Evolutionary conservation across 2,888 invertebrate genomes (phyloP), one percentile per base, ranked within the genome.

Genomic region (Diplazon laetatorius): DNA sequence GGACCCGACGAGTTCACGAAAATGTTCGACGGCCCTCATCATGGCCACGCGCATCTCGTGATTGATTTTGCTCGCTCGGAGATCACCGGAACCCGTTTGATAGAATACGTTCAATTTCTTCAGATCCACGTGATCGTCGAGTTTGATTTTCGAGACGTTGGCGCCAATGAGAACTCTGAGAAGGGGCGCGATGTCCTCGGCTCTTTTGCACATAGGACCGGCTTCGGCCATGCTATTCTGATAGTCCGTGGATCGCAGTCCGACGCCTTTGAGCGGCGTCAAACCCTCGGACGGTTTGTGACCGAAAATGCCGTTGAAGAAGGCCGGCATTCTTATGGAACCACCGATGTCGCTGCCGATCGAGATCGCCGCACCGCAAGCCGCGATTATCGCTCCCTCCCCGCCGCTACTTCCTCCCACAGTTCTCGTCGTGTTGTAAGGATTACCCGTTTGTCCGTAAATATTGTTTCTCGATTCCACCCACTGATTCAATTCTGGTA

Each of bases 261-360:
- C 94, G 81, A 92, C 87, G 25, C 94, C 95, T 79, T 91, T 92
- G 62, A 93, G 90, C 1, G 93, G 92, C 9, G 94, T 95, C 18
- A 97, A 92, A 93, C 85, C 93, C 91, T 93, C 93, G 0, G 94
- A 95, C 1, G 96, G 95, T 89, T 97, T 97, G 87, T 96, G 95
- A 0, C 96, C 98, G 91, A 95, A 98, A 63, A 98, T 92, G 0
- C 98, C 98, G 91, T 97, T 97, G 92, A 95, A 97, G 90, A 96
- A 97, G 0, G 96, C 94, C 0, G 98, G 98, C 94, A 98, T 97
- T 37, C 99, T 94, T 57, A 97, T 96, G 3, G 98, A 98, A 0
- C 99, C 99, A n/a, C 98, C 99, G 85, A 99, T 98, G 90, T 99
- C 99, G 0, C 96, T 95, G 30, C 97, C 98, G 63, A 99, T 92